Evolutionary conservation across 2,113 vertebrate species (phyloP), one percentile per base, ranked within the genome.

Genomic region (Struthidea cinerea): DNA sequence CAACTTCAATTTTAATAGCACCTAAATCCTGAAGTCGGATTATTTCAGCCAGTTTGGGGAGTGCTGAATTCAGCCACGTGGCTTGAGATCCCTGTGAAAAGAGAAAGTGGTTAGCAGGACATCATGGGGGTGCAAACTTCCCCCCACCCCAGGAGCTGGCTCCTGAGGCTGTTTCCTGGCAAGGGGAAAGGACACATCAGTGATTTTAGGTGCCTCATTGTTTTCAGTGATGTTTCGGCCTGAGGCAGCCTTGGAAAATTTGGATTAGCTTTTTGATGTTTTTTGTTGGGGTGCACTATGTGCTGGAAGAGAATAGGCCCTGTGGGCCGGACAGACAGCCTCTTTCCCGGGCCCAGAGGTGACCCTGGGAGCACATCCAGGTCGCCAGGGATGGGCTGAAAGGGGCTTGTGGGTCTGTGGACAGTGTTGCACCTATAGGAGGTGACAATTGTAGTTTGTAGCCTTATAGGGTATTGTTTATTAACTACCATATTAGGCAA

Each of bases 1-100:
- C 98, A 57, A 99, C 97, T 97, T 99, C 99, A 12, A 99, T 94
- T 92, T 98, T 98, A 93, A 99, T 97, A 61, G 98, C 98, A 12
- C 93, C 98, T 39, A 97, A 93, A 90, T 99, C 98, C 87, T 99
- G 99, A 30, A 99, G 98, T 60, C 90, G 97, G n/a, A 99, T 96
- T 64, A 99, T 97, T 97, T 99, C 99, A 7, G 99, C 98, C 3
- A 99, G 67, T 9, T 93, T 95, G 30, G 95, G 97, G 33, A 99
- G 96, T 2, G 97, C 97, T 1, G 97, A 96, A 16, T 97, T 93
- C 68, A 99, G 91, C 98, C 98, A 99, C 0, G 77, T 94, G 49
- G 98, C 98, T 7, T 46, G 70, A 35, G 98, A 99, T 3, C 98
- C 98, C 99, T 99, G 96, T 5, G 32, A 69, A 41, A 68, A 90